These are phyloP conservation scores for Drosophila conformis DNA, from an alignment of 2,888 invertebrate species.

Conservation along the genomic window DNA sequence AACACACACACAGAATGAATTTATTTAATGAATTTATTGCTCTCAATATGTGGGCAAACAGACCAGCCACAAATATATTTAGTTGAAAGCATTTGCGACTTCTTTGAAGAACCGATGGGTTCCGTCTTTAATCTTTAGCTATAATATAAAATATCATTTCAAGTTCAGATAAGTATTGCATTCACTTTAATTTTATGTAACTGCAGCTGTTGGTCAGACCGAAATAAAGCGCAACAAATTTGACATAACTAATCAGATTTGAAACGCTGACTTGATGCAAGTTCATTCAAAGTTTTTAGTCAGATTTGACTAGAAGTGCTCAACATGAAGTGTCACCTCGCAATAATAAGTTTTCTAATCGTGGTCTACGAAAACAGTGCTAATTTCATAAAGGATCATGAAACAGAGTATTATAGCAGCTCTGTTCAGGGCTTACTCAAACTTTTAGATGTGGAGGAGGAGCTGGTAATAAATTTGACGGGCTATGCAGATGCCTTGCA, in stretches of 20 bases:
- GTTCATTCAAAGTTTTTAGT: background rate
- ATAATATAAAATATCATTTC: background rate
- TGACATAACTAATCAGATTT: background rate
- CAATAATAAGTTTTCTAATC: constrained; percentile 1
- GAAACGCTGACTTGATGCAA: background rate
- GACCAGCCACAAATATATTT: background rate
- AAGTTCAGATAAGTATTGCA: background rate
- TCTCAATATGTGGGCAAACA: background rate
- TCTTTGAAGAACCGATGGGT: background rate
- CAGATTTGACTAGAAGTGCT: background rate
- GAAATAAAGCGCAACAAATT: background rate
- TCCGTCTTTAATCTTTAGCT: background rate
- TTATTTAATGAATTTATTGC: background rate
- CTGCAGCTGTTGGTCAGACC: constrained; percentile 1
- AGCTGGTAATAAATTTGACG: constrained; percentile 40
- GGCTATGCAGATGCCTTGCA: constrained; percentile 35
- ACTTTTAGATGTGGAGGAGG: constrained; percentile 37
- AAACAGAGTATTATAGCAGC: constrained; percentile 26
- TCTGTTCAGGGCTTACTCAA: constrained; percentile 37
- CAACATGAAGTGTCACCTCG: constrained; percentile 22
- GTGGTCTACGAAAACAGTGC: background rate
- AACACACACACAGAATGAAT: no score
- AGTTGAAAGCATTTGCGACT: background rate
- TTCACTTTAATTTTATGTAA: background rate
- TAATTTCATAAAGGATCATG: accelerated